Percentiles rank a stretch among this genome's conserved stretches.
phyloP scores from a whole-genome alignment of 1,140 invertebrate genomes.

The Brachionus plicatilis region DNA sequence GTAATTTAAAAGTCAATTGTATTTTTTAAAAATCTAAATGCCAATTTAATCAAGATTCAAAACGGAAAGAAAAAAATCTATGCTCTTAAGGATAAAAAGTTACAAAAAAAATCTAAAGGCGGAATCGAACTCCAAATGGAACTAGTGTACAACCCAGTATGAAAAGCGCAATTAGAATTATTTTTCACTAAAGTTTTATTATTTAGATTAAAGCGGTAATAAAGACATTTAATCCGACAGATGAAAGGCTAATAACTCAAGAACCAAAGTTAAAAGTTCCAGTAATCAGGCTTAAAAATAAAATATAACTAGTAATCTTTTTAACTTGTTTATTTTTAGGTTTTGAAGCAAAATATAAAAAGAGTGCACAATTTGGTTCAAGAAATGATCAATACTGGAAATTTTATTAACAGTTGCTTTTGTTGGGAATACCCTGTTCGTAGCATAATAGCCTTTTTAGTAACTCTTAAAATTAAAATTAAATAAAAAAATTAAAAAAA shows the following conservation, averaged over 20 bases:
- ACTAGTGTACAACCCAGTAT: conserved; percentile 82
- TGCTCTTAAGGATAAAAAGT: conserved; percentile 89
- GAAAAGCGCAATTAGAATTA: conserved; percentile 45
- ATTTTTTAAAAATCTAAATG: not conserved
- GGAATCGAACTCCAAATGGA: conserved; percentile 87
- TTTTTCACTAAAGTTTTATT: not conserved
- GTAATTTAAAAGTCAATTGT: conserved; percentile 47
- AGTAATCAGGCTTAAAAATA: conserved; percentile 48
- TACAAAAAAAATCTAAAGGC: conserved; percentile 79
- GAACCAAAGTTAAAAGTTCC: conserved; percentile 91
- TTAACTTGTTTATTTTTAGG: conserved; percentile 43
- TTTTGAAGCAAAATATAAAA: conserved; percentile 87
- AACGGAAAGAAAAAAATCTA: conserved; percentile 93
- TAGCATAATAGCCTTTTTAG: conserved; percentile 75
- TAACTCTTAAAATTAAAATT: conserved; percentile 50
- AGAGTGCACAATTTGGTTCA: conserved; percentile 81
- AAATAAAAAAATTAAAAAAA: too few relatives aligned
- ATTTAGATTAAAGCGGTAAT: conserved; percentile 77
- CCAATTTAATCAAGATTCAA: conserved; percentile 61
- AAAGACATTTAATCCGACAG: conserved; percentile 85
- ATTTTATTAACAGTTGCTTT: conserved; percentile 89
- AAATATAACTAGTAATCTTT: too few relatives aligned
- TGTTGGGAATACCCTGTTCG: conserved; percentile 89
- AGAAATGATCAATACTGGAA: conserved; percentile 78
- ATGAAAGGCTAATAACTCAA: conserved; percentile 86